Percentiles rank a stretch among this genome's conserved stretches.
Evolutionary conservation across 92 coral and sea anemone genomes (phyloP).

Genomic region (Scolanthus callimorphus): DNA sequence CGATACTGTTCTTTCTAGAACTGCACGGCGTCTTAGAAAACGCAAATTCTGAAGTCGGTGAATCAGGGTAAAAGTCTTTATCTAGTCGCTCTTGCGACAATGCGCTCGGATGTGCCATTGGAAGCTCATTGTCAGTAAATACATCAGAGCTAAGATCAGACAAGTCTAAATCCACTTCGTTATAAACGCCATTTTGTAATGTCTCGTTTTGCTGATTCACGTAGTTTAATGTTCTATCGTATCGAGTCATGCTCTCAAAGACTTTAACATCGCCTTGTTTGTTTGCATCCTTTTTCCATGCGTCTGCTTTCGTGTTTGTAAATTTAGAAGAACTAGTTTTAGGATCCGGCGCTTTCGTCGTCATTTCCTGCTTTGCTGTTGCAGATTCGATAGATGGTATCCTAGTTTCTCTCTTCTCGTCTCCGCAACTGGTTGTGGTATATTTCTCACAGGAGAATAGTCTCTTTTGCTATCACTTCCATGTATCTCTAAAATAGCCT

Average conservation of each 20-base stretch:
- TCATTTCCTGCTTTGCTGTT: too few relatives aligned
- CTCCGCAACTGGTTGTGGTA: slow-evolving; percentile 2
- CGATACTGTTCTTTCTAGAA: slow-evolving; percentile 86
- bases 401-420: slow-evolving; percentile 9
- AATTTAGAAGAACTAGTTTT: background rate
- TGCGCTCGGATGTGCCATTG: slow-evolving; percentile 41
- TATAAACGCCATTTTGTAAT: slow-evolving; percentile 78
- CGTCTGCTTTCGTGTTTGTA: slow-evolving; percentile 1
- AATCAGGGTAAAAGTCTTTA: slow-evolving; percentile 87
- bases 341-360: slow-evolving; percentile 19
- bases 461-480: slow-evolving; percentile 6
- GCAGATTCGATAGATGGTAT: too few relatives aligned
- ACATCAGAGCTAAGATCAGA: slow-evolving; percentile 88
- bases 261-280: slow-evolving; percentile 28
- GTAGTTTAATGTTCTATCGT: slow-evolving; percentile 67
- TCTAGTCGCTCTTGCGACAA: slow-evolving; percentile 48
- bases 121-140: slow-evolving; percentile 78
- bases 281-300: background rate
- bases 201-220: slow-evolving; percentile 77
- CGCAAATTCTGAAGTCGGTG: slow-evolving; percentile 85
- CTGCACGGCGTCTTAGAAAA: slow-evolving; percentile 97
- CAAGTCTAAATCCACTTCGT: slow-evolving; percentile 54
- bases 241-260: slow-evolving; percentile 47
- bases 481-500: slow-evolving; percentile 19
- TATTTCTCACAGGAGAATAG: slow-evolving; percentile 17